Base-by-base conservation (phyloP, 2,797 vertebrate genomes). In the Sphenopsis melanotis region DNA sequence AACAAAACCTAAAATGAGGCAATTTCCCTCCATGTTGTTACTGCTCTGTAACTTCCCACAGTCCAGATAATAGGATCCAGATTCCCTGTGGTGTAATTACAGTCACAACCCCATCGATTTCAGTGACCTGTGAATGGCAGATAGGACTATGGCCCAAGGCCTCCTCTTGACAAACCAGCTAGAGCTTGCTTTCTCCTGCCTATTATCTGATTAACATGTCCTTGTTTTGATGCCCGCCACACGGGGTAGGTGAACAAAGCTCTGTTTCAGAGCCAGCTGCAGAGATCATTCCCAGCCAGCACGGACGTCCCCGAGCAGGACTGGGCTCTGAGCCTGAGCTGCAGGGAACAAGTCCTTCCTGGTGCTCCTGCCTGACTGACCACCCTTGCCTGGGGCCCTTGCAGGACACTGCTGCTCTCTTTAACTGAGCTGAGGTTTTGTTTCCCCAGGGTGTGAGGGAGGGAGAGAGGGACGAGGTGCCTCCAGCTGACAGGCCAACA, bases 91-190 rank as follows among this genome's bases (percentile, higher is more conserved):
- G 59, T 75, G 34, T 72, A 94, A 95, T 66, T 93, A 66, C 80
- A 86, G 61, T 29, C 95, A 94, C 74, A 87, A 23, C 59, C 86
- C 76, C 70, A 61, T 47, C 82, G 89, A 93, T 88, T 91, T 57
- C 92, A 94, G 66, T 91, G 95, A 95, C 91, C 85, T 96, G 93
- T 90, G 77, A 95, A 95, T 47, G 69, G 90, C 82, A 94, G 87
- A 56, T 36, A 86, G 79, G 87, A 76, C 70, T 42, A 22, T 50
- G 63, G 76, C 74, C 57, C 79, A 83, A 89, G 75, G 84, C 86
- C 71, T 83, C 60, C 89, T 75, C 57, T 78, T 52, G 76, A 94
- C 82, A 93, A 95, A 91, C 69, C 70, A 91, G 89, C 52, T 65
- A 46, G 29, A 87, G 37, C 85, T 79, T 76, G 89, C 60, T 94